Evolutionary conservation across 2,113 vertebrate genomes (phyloP).

Genomic region (Psittacara wagleri): DNA sequence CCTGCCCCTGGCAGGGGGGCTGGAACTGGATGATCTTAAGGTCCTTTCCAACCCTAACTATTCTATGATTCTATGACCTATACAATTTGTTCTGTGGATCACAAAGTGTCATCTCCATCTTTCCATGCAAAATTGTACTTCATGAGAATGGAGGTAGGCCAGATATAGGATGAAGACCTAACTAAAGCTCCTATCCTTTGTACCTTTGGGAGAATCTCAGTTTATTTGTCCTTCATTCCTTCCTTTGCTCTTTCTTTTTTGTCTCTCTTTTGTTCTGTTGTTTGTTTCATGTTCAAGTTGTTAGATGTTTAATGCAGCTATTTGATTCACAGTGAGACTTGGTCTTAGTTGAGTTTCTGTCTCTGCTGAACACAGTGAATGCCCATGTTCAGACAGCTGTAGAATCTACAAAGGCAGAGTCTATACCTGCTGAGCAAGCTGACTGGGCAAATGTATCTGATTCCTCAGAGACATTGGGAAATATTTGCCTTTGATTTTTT

Average conservation of each 20-base stretch:
- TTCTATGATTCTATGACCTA: background rate
- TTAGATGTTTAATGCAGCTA: background rate
- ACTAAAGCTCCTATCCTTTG: background rate
- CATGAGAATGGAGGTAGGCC: background rate
- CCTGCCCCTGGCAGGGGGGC: no score
- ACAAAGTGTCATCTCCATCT: background rate
- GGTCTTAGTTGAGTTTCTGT: background rate
- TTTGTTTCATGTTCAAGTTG: background rate
- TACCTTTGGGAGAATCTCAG: background rate
- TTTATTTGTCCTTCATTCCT: background rate
- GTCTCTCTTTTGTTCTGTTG: accelerated
- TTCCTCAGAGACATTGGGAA: background rate
- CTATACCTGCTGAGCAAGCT: background rate
- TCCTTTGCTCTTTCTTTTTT: background rate
- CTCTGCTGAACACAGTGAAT: background rate
- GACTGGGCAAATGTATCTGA: background rate
- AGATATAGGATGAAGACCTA: background rate
- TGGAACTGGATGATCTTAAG: no score
- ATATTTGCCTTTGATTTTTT: background rate
- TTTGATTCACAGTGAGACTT: background rate
- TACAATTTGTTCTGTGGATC: background rate
- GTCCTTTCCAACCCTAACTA: no score
- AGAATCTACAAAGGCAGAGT: background rate
- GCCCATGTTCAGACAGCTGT: background rate
- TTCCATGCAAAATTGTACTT: background rate